Evolutionary conservation across 2,113 vertebrate genomes (phyloP).

Genomic region (Perca schrenkii): DNA sequence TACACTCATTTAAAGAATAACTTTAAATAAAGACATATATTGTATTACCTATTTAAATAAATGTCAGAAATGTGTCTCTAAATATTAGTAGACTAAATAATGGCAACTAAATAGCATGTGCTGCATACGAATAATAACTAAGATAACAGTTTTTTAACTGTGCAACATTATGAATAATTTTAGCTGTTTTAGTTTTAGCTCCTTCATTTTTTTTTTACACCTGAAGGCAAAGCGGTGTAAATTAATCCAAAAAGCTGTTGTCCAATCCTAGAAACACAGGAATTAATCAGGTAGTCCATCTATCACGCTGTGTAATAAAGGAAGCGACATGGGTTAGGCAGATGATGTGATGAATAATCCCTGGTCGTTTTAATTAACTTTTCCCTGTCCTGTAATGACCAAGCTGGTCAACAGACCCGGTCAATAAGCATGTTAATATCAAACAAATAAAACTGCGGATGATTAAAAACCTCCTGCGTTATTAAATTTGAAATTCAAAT

Average conservation of each 20-base stretch:
- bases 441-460: slow-evolving; percentile 99
- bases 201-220: slow-evolving; percentile 78
- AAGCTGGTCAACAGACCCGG: slow-evolving; percentile 99
- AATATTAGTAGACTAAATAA: neutral
- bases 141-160: neutral
- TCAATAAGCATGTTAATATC: slow-evolving; percentile 99
- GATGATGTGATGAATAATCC: slow-evolving; percentile 99
- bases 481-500: slow-evolving; percentile 99
- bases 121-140: slow-evolving; percentile 1
- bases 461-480: slow-evolving; percentile 99
- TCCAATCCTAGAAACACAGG: slow-evolving; percentile 99
- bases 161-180: slow-evolving; percentile 18
- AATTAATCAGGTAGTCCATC: slow-evolving; percentile 98
- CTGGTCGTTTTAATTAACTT: slow-evolving; percentile 99
- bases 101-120: neutral
- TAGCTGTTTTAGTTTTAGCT: slow-evolving; percentile 28
- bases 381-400: slow-evolving; percentile 99
- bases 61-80: neutral
- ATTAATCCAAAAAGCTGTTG: slow-evolving; percentile 93
- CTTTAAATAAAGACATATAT: neutral
- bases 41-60: neutral
- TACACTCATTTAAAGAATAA: neutral
- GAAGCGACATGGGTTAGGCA: slow-evolving; percentile 97
- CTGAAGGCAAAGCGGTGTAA: slow-evolving; percentile 87
- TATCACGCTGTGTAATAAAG: slow-evolving; percentile 98